Evolutionary conservation across 2,797 vertebrate species (phyloP), one percentile per base, ranked within the genome.

Genomic region (Paguma larvata): DNA sequence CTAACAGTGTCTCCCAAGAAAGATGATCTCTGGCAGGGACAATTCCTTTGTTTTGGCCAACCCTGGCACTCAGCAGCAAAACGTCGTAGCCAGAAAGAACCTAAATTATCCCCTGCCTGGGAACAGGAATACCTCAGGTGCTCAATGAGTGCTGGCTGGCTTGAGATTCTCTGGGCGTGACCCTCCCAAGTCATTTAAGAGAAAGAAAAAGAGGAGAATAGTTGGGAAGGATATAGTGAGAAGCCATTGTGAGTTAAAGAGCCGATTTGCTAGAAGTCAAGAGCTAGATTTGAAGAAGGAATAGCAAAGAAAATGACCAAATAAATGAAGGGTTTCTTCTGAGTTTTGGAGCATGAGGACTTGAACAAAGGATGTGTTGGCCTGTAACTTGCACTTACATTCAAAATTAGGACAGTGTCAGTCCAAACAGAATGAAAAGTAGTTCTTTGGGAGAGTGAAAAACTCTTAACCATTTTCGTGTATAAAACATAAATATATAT

Each of bases 41-140:
- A 25, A 15, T 51, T 68, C 51, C 56, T 92, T 91, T 34, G 72
- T 41, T 78, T 85, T 93, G 48, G 46, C 77, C 95, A 96, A 80
- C 27, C 10, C 77, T 73, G 59, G 44, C 53, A 83, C 27, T 65
- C 44, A n/a, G 53, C 23, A 73, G 68, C 38, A 78, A 73, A 68
- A 62, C 44, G 27, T 46, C 6, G 65, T 82, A 21, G 63, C 77
- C 73, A 85, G 53, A 75, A 78, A 79, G 46, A 79, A 8, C 32
- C 32, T 90, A 51, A 44, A 84, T 92, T 30, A n/a, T 6, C 18
- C 72, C 46, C 59, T 67, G n/a, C 51, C 51, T 75, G 18, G 34
- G 56, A 85, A 38, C 63, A 48, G 51, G 79, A 44, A 10, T 48
- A 51, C 62, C 79, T 78, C 62, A 68, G 34, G 48, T 27, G 19